Evolutionary conservation across 2,888 invertebrate genomes (phyloP), one percentile per base, ranked within the genome.

Genomic region (Brachyptera risi): DNA sequence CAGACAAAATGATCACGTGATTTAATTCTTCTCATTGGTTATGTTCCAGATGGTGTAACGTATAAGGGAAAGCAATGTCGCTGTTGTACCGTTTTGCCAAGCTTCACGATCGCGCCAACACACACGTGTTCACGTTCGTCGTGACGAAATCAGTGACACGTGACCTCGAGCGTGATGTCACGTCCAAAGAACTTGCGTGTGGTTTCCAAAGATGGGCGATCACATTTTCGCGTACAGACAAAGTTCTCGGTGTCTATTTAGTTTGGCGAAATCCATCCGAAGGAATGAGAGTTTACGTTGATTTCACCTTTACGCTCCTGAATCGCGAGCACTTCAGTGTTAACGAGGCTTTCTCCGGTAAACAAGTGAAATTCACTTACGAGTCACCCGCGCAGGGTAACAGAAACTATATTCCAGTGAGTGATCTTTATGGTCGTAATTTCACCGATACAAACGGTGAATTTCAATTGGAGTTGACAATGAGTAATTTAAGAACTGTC

Each of bases 121-220:
- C 89, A 67, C 88, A 89, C 77, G 86, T 90, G 69, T 91, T 90
- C 79, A 90, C 90, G 63, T 91, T 91, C 76, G 85, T 89, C 70
- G 85, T 91, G 68, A 90, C 90, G 64, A 83, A 85, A 69, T 87
- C 86, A 62, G 86, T 89, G 67, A 85, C 88, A 51, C 80, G 88
- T 62, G 90, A 90, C 75, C 83, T 87, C 56, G 87, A 88, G 72
- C 83, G 88, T 63, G 90, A 90, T 76, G 86, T 89, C 70, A 88
- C 87, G 65, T 87, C 88, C 68, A 89, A 89, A 75, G 90, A 90
- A 74, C 87, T 91, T 75, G 83, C 85, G 66, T 90, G 89, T 74
- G 88, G 88, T 57, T 87, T 88, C 73, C 90, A 90, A 73, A 82
- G 85, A 73, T 91, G 90, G 90, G 87, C 88, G 23, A 86, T 90